phyloP scores from a whole-genome alignment of 2,113 vertebrate genomes.

The Lophius piscatorius region DNA sequence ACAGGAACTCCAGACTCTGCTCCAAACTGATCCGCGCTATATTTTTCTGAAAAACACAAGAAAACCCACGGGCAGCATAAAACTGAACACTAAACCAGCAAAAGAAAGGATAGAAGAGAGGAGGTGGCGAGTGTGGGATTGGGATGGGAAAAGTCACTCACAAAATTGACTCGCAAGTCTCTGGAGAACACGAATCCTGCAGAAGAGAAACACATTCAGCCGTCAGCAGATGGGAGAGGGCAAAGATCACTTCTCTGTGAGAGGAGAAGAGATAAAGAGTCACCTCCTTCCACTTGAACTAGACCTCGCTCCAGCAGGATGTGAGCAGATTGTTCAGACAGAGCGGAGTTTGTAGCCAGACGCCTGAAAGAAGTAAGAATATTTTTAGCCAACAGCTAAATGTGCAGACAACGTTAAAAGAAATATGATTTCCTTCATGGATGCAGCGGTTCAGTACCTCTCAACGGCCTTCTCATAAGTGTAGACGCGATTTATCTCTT shows the following conservation, averaged over 20 bases:
- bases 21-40: slow-evolving; percentile 55
- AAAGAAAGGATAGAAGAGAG: no score
- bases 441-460: slow-evolving; percentile 48
- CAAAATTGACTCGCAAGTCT: slow-evolving; percentile 73
- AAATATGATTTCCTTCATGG: not conserved
- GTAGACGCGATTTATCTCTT: slow-evolving; percentile 64
- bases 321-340: slow-evolving; percentile 76
- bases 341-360: slow-evolving; percentile 72
- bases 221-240: slow-evolving; percentile 2
- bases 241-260: slow-evolving; percentile 1
- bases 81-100: no score
- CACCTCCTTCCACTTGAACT: slow-evolving; percentile 78
- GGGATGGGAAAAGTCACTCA: slow-evolving; percentile 64
- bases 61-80: no score
- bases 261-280: slow-evolving; percentile 7
- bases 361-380: slow-evolving; percentile 72
- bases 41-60: slow-evolving; percentile 71
- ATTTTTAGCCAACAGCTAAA: not conserved
- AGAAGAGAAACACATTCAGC: slow-evolving; percentile 37
- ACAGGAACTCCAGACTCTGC: slow-evolving; percentile 52
- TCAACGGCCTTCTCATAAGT: slow-evolving; percentile 77
- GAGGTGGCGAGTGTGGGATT: not conserved
- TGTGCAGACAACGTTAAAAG: not conserved
- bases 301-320: slow-evolving; percentile 85
- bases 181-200: slow-evolving; percentile 75